These are phyloP conservation scores for Nematopogon swammerdamellus DNA, from an alignment of 2,888 invertebrate genomes.

Conservation along the genomic window DNA sequence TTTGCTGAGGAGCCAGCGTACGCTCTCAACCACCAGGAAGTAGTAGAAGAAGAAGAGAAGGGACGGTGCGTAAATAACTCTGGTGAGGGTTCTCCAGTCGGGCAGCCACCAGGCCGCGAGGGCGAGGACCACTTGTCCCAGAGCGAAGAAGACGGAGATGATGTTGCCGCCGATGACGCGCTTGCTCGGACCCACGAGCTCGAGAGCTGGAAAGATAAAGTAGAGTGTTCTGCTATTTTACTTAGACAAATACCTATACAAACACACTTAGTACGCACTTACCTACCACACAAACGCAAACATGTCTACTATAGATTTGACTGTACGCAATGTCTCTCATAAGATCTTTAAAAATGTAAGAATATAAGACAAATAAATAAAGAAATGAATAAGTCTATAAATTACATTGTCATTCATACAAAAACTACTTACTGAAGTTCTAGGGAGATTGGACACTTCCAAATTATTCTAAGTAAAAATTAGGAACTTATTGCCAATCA, in stretches of 20 bases:
- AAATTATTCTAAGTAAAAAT: too few species aligned
- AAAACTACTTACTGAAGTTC: too few species aligned
- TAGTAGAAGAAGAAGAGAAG: conserved; percentile 59
- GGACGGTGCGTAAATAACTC: conserved; percentile 62
- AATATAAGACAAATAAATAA: too few species aligned
- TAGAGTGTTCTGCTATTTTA: not conserved
- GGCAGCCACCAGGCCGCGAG: conserved; percentile 60
- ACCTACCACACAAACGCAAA: not conserved
- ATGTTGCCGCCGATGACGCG: conserved; percentile 66
- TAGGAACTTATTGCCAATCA: not conserved
- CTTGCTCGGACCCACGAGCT: conserved; percentile 63
- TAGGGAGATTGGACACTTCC: too few species aligned
- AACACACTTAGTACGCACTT: not conserved
- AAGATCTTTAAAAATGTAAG: too few species aligned
- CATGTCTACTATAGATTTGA: not conserved
- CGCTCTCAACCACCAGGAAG: conserved; percentile 62
- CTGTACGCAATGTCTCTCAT: too few species aligned
- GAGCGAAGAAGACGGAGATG: conserved; percentile 61
- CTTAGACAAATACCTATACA: not conserved
- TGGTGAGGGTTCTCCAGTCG: conserved; percentile 62
- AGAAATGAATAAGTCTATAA: too few species aligned
- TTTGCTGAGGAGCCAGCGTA: conserved; percentile 68
- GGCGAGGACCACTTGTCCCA: conserved; percentile 63
- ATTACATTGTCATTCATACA: too few species aligned
- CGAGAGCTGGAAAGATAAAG: conserved; percentile 54